Evolutionary conservation across 1,140 invertebrate species (phyloP).

Genomic region (Drosophila malerkotliana): DNA sequence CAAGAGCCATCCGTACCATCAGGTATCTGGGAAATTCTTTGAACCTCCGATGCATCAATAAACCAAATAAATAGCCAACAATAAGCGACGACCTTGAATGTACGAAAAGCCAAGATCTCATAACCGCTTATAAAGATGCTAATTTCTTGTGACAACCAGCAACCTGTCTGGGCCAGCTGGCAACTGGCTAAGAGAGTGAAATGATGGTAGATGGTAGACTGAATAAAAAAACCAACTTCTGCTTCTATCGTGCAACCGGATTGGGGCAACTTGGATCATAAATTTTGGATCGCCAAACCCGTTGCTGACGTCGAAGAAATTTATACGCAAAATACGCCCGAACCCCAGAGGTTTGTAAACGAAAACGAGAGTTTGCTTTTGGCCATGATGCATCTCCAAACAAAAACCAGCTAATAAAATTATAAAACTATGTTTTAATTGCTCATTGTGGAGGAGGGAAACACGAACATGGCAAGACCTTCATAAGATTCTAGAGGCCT

Average conservation of each 20-base stretch:
- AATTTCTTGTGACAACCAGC: slow-evolving; percentile 67
- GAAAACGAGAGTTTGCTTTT: slow-evolving; percentile 65
- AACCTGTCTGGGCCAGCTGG: slow-evolving; percentile 32
- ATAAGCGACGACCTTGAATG: slow-evolving; percentile 55
- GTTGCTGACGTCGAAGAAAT: slow-evolving; percentile 76
- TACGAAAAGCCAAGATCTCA: slow-evolving; percentile 38
- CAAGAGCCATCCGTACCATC: slow-evolving; percentile 2
- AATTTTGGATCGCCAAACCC: slow-evolving; percentile 63
- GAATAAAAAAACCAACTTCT: slow-evolving; percentile 39
- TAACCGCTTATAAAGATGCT: slow-evolving; percentile 62
- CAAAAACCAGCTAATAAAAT: slow-evolving; percentile 8
- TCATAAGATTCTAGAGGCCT: slow-evolving; percentile 39
- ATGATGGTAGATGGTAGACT: slow-evolving; percentile 22
- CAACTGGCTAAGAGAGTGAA: slow-evolving; percentile 16
- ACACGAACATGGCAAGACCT: slow-evolving; percentile 23
- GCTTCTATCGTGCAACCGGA: slow-evolving; percentile 65
- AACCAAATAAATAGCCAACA: slow-evolving; percentile 22
- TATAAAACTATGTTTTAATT: slow-evolving; percentile 55
- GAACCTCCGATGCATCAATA: slow-evolving; percentile 24
- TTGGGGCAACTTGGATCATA: slow-evolving; percentile 47
- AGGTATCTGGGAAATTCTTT: neutral
- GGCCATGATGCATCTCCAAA: slow-evolving; percentile 37
- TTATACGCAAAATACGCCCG: slow-evolving; percentile 42
- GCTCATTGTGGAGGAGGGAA: slow-evolving; percentile 47
- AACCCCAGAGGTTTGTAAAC: slow-evolving; percentile 63